Evolutionary conservation across 2,797 vertebrate species (phyloP).

Genomic region (Natrix natrix): DNA sequence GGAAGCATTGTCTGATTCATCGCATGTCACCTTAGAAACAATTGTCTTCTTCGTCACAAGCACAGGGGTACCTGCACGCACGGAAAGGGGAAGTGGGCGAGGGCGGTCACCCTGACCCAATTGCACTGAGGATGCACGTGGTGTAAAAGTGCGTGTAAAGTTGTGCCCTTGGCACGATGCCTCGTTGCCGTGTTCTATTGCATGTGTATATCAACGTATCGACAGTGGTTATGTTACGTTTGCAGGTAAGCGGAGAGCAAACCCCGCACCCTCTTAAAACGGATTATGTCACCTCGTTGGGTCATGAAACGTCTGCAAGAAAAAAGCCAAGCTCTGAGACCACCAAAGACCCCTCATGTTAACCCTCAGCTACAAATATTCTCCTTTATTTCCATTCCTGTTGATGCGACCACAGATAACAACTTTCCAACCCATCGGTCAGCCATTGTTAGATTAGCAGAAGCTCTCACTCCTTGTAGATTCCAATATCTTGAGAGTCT

Average conservation of each 20-base stretch:
- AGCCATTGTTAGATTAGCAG: background rate
- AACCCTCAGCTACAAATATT: too few relatives aligned
- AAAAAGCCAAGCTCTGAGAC: too few relatives aligned
- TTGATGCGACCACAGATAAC: background rate
- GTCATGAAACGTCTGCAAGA: too few relatives aligned
- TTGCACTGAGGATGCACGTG: background rate
- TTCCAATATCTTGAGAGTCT: too few relatives aligned
- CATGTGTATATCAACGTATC: background rate
- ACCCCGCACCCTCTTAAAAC: too few relatives aligned
- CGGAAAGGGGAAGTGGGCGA: background rate
- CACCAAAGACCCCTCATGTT: too few relatives aligned
- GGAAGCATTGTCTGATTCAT: background rate
- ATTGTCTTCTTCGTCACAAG: background rate
- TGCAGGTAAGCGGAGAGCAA: background rate
- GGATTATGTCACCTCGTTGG: background rate
- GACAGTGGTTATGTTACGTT: accelerated
- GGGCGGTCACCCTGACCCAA: background rate
- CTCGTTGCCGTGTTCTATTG: background rate
- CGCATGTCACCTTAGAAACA: background rate
- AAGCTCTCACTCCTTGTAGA: background rate
- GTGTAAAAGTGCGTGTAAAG: background rate
- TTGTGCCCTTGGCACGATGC: background rate
- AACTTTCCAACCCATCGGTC: background rate
- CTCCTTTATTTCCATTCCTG: background rate
- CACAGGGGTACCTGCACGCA: background rate